A percentile compares a stretch with the other conserved stretches of the same genome.
These are phyloP conservation scores for Yasuhikotakia modesta DNA, from an alignment of 2,797 vertebrate species.

Conservation along the genomic window DNA sequence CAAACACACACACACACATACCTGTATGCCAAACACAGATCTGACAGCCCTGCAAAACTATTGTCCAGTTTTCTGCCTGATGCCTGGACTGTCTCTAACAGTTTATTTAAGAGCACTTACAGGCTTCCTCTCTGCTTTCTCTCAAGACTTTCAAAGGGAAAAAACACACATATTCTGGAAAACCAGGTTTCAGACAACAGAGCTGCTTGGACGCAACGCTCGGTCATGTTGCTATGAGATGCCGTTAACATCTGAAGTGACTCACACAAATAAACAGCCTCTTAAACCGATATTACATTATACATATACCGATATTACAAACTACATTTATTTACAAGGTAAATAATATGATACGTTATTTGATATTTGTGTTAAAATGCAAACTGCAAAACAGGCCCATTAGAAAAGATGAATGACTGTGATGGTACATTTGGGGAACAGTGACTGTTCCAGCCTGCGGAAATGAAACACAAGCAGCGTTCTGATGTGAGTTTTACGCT, in stretches of 20 bases:
- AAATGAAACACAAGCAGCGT: not conserved
- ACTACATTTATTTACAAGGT: slow-evolving; percentile 36
- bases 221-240: slow-evolving; percentile 71
- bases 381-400: too few relatives aligned
- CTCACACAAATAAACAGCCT: slow-evolving; percentile 24
- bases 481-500: too few relatives aligned
- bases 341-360: too few relatives aligned
- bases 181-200: slow-evolving; percentile 18
- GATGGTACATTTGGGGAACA: not conserved
- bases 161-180: slow-evolving; percentile 36
- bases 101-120: slow-evolving; percentile 49
- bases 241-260: too few relatives aligned
- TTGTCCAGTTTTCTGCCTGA: not conserved
- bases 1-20: too few relatives aligned
- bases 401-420: slow-evolving; percentile 46
- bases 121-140: slow-evolving; percentile 34
- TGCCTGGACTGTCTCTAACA: slow-evolving; percentile 9
- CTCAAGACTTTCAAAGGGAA: slow-evolving; percentile 27
- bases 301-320: too few relatives aligned
- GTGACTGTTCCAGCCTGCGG: slow-evolving; percentile 1
- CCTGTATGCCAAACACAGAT: too few relatives aligned
- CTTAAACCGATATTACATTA: slow-evolving; percentile 27
- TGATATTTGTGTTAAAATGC: too few relatives aligned
- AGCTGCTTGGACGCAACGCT: slow-evolving; percentile 52
- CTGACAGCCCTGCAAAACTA: not conserved